Evolutionary conservation across 2,797 vertebrate species (phyloP).

Genomic region (Alauda arvensis): DNA sequence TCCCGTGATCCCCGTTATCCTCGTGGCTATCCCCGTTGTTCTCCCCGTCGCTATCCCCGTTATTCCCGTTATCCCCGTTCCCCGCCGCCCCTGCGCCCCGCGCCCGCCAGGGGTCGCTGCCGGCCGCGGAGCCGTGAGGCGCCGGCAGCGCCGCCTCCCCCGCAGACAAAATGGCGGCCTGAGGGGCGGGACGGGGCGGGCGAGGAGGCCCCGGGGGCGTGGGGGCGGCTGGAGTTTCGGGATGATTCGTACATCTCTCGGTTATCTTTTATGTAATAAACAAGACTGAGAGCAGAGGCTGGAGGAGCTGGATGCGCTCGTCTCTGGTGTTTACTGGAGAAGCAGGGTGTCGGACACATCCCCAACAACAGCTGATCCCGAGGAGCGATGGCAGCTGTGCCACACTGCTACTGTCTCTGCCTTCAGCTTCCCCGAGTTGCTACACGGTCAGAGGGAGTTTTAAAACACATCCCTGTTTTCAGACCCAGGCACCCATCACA

Average conservation of each 20-base stretch:
- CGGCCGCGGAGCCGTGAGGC: not conserved
- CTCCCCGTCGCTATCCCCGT: not conserved
- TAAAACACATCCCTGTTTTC: not conserved
- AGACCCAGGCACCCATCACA: fast-evolving
- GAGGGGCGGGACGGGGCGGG: not conserved
- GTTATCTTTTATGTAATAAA: constrained; percentile 15
- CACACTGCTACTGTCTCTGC: fast-evolving
- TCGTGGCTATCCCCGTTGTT: not conserved
- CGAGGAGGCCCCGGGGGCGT: fast-evolving
- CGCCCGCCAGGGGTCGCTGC: not conserved
- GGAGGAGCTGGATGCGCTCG: not conserved
- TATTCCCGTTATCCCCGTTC: no score
- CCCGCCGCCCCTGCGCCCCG: not conserved
- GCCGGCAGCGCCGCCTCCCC: not conserved
- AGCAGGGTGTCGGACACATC: not conserved
- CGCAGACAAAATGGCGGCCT: not conserved
- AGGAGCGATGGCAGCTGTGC: not conserved
- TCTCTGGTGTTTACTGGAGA: not conserved
- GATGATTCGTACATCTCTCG: not conserved
- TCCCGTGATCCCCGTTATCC: no score
- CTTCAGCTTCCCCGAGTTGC: not conserved
- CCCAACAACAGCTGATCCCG: fast-evolving
- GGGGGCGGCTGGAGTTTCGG: fast-evolving
- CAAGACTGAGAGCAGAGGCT: not conserved
- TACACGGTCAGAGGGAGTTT: fast-evolving